These are phyloP conservation scores for Phenacoccus solenopsis DNA, from an alignment of 1,140 invertebrate species.

Conservation along the genomic window DNA sequence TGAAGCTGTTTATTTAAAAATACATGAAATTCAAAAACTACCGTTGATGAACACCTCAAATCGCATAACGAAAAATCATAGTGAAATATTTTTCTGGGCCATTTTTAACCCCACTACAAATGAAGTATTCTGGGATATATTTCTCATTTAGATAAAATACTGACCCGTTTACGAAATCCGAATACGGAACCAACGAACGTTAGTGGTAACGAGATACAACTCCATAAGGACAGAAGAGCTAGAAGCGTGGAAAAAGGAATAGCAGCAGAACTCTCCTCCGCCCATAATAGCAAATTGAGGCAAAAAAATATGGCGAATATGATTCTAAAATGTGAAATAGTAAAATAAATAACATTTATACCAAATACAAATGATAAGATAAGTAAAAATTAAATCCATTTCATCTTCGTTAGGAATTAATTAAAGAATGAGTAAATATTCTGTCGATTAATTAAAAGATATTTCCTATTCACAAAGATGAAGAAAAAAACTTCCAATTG, in stretches of 20 bases:
- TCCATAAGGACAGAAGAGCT: conserved; percentile 91
- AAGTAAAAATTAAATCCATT: too few relatives aligned
- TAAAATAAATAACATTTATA: too few relatives aligned
- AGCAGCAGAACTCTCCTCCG: conserved; percentile 84
- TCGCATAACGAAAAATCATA: too few relatives aligned
- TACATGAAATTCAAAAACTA: too few relatives aligned
- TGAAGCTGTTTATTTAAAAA: too few relatives aligned
- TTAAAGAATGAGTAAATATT: neutral
- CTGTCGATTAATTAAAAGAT: neutral
- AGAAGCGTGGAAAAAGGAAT: conserved; percentile 96
- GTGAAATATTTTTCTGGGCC: too few relatives aligned
- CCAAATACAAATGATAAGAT: too few relatives aligned
- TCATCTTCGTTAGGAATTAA: too few relatives aligned
- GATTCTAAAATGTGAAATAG: conserved; percentile 48
- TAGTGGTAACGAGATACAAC: conserved; percentile 92
- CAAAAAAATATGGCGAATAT: conserved; percentile 92
- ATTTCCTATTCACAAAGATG: neutral
- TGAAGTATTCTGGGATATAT: too few relatives aligned
- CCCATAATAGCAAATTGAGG: conserved; percentile 93
- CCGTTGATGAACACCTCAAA: too few relatives aligned
- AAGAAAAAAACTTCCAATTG: neutral
- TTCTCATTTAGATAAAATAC: too few relatives aligned
- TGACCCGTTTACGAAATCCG: conserved; percentile 90
- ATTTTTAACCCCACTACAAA: too few relatives aligned
- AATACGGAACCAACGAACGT: conserved; percentile 97